Evolutionary conservation across 2,797 vertebrate genomes (phyloP).

Genomic region (Falco columbarius): DNA sequence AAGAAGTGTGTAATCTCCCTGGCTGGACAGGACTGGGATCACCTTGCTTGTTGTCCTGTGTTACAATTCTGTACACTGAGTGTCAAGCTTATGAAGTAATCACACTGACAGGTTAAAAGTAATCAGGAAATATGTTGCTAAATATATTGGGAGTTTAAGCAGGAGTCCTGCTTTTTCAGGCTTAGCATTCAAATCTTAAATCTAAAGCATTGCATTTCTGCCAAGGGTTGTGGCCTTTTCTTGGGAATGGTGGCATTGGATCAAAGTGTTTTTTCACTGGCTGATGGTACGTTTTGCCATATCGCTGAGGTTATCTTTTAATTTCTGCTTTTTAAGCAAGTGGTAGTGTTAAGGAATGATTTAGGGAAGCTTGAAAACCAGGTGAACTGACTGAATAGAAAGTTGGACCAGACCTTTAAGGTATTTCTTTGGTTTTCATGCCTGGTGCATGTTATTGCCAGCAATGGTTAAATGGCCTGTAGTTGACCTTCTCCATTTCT

Average conservation of each 20-base stretch:
- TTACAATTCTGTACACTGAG: neutral
- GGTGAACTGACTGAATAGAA: neutral
- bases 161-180: neutral
- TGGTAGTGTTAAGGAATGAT: neutral
- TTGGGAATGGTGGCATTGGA: neutral
- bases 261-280: neutral
- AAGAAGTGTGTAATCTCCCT: neutral
- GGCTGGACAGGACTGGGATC: neutral
- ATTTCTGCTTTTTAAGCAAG: neutral
- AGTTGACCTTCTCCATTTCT: neutral
- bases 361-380: neutral
- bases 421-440: neutral
- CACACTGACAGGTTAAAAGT: neutral
- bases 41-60: neutral
- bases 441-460: neutral
- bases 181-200: neutral
- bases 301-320: neutral
- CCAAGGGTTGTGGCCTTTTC: neutral
- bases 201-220: neutral
- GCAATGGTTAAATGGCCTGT: neutral
- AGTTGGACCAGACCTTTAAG: neutral
- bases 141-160: neutral
- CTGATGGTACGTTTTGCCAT: neutral
- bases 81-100: neutral
- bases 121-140: neutral